Base-by-base conservation (phyloP, 2,888 invertebrate species). In the Drosophila nr. fundita region DNA sequence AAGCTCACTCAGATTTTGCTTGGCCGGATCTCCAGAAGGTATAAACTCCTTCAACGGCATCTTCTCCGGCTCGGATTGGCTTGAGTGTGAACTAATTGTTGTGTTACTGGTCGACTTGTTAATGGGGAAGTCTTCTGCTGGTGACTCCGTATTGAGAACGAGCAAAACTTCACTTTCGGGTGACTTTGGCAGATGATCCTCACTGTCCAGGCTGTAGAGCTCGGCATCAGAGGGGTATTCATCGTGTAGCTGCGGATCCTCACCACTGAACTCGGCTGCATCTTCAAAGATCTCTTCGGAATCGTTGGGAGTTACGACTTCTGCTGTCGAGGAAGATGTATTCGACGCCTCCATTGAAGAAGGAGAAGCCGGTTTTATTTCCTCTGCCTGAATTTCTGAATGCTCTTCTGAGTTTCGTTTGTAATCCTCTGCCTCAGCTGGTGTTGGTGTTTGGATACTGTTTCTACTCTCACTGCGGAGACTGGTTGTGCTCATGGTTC, bases 1-100 rank as follows among this genome's bases (percentile, higher is more conserved):
- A 58, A 95, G 94, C 73, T 95, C 95, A 3, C 92, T 92, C 8
- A 94, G 85, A 84, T 94, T 93, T 67, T 93, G 93, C 55, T 92
- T 92, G 1, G 90, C 70, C 0, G 92, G 89, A 82, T 93, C 92
- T 6, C 91, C 89, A 1, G 92, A 92, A 24, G 89, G 87, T 36
- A 91, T 58, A 45, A 92, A 92, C 45, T 93, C 91, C n/a, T 86
- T 83, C 2, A 88, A 65, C 1, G 82, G 79, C 4, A 79, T 57
- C 15, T 73, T 76, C 0, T 82, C 69, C 0, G 73, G 72, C 27
- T 82, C 87, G 0, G 81, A 77, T 5, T 86, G 80, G 58, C 80
- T 91, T 2, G 84, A 89, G 2, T 81, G 74, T 0, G 91, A 83
- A 7, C 83, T 83, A 10, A 92, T 57, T 18, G 91, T 82, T 1